Percentiles rank a stretch among this genome's conserved stretches.
Conservation (phyloP, 1,140 invertebrate species). For the Parasteatoda tepidariorum region DNA sequence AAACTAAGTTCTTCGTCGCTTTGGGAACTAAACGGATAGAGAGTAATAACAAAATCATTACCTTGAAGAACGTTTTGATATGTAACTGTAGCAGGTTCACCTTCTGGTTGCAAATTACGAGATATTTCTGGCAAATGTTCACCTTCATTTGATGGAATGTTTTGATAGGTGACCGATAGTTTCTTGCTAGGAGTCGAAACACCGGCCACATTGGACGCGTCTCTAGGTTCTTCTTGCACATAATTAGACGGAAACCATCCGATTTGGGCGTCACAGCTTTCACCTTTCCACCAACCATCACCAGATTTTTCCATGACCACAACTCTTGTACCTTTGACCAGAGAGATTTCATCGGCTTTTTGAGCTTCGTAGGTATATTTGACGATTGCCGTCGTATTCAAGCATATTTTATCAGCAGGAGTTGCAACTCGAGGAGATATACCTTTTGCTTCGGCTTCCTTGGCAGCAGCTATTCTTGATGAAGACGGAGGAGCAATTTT, state of each 20-base stretch:
- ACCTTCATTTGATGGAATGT: too few species aligned
- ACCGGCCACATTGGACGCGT: too few species aligned
- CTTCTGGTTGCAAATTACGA: constrained; percentile 22
- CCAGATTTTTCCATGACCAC: constrained; percentile 95
- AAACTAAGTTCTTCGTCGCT: constrained; percentile 98
- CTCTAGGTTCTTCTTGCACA: constrained; percentile 83
- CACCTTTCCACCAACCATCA: constrained; percentile 99
- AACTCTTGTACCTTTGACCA: constrained; percentile 88
- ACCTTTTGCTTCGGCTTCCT: constrained; percentile 71
- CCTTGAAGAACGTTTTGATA: constrained; percentile 52
- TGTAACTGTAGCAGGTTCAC: constrained; percentile 45
- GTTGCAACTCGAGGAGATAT: constrained; percentile 39
- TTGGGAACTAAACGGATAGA: constrained; percentile 94
- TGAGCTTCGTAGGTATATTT: constrained; percentile 99
- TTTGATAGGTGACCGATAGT: too few species aligned
- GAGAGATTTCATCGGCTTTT: constrained; percentile 93
- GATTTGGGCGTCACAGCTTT: constrained; percentile 79
- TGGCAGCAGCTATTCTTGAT: constrained; percentile 60
- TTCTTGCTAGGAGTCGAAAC: too few species aligned
- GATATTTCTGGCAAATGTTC: constrained; percentile 77
- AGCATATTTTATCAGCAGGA: constrained; percentile 50
- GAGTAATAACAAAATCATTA: constrained; percentile 88
- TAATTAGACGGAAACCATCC: constrained; percentile 99
- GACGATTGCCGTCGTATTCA: constrained; percentile 78
- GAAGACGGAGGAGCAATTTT: constrained; percentile 69